A percentile compares a stretch with the other conserved stretches of the same genome.
Evolutionary conservation across 1,140 invertebrate genomes (phyloP).

Genomic region (Psilanteris sp.): DNA sequence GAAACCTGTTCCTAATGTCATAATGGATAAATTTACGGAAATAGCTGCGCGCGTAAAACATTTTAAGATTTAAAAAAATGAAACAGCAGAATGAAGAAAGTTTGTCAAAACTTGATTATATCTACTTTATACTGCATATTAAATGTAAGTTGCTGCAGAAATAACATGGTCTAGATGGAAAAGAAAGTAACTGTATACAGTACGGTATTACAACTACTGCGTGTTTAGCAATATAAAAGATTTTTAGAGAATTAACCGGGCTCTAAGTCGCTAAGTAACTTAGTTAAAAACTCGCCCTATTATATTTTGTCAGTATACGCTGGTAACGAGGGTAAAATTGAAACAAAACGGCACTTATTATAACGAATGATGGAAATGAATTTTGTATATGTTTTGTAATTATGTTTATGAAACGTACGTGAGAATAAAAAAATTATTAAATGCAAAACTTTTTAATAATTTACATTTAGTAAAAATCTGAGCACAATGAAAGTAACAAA

Average conservation of each 20-base stretch:
- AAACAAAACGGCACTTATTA: not conserved
- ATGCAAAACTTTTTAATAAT: slow-evolving; percentile 12
- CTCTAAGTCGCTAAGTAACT: slow-evolving; percentile 5
- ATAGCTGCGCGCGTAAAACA: slow-evolving; percentile 12
- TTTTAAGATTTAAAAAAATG: slow-evolving; percentile 25
- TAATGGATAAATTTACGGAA: not conserved
- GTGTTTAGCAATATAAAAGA: slow-evolving; percentile 18
- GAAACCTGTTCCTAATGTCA: too few species aligned
- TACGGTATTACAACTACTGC: slow-evolving; percentile 6
- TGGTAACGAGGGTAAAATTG: too few species aligned
- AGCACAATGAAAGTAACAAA: not conserved
- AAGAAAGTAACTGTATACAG: slow-evolving; percentile 14
- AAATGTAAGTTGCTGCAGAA: slow-evolving; percentile 25
- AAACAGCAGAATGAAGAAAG: slow-evolving; percentile 17
- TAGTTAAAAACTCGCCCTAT: slow-evolving; percentile 1
- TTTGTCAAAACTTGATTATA: slow-evolving; percentile 30
- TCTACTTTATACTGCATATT: slow-evolving; percentile 17
- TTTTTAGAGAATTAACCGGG: slow-evolving; percentile 17
- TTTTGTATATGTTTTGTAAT: not conserved
- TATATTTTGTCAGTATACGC: too few species aligned
- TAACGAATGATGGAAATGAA: not conserved
- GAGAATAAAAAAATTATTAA: not conserved
- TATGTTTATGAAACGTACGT: not conserved
- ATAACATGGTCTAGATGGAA: slow-evolving; percentile 8
- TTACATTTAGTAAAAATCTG: slow-evolving; percentile 2